Percentiles rank a stretch among this genome's conserved stretches.
Conservation (phyloP, 2,797 vertebrate species). For the Dendrocincla fuliginosa region DNA sequence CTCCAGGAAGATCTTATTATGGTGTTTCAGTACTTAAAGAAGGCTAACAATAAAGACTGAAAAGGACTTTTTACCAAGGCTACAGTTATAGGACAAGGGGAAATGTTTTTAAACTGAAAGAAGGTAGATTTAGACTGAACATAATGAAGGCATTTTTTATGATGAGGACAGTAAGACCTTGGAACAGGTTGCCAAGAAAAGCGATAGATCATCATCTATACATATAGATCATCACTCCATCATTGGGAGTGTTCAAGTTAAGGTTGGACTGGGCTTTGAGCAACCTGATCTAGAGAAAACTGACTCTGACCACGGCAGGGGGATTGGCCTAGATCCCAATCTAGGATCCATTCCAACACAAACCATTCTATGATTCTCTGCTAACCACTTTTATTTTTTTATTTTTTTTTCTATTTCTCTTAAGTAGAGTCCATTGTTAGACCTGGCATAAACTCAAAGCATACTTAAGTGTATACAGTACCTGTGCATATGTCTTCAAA, state of each 20-base stretch:
- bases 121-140: neutral
- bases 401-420: neutral
- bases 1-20: neutral
- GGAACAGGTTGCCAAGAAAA: neutral
- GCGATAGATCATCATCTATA: neutral
- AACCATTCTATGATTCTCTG: neutral
- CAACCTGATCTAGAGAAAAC: neutral
- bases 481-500: neutral
- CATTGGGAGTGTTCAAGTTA: neutral
- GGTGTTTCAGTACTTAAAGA: neutral
- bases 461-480: neutral
- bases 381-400: neutral
- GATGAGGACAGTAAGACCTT: neutral
- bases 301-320: fast-evolving
- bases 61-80: neutral
- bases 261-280: neutral
- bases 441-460: neutral
- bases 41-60: neutral
- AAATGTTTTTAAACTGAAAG: neutral
- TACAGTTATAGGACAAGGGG: neutral
- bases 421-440: neutral
- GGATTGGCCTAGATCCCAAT: neutral
- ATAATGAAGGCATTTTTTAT: neutral
- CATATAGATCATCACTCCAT: too few relatives aligned
- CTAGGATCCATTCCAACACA: too few relatives aligned